phyloP scores from a whole-genome alignment of 1,140 invertebrate genomes.

The Plectrocnemia conspersa region DNA sequence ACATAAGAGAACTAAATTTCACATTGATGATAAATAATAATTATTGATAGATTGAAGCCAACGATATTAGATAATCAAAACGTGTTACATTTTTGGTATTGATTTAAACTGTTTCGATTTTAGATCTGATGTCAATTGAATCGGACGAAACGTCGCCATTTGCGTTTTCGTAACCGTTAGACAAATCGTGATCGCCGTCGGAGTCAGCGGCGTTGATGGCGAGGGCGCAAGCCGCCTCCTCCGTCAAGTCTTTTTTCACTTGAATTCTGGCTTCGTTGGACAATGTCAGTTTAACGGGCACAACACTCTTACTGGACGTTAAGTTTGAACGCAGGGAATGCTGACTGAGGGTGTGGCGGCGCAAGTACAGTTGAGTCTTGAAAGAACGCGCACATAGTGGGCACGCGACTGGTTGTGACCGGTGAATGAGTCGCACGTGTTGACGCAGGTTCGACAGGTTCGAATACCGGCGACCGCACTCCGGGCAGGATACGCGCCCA shows the following conservation, averaged over 20 bases:
- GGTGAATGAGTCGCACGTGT: conserved; percentile 75
- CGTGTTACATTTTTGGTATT: neutral
- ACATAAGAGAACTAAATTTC: too few species aligned
- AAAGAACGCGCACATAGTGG: conserved; percentile 69
- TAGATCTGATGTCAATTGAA: conserved; percentile 14
- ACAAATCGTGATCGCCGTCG: conserved; percentile 10
- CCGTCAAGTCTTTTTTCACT: conserved; percentile 20
- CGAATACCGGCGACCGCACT: conserved; percentile 74
- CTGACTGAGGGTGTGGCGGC: conserved; percentile 58
- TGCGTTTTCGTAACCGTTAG: conserved; percentile 18
- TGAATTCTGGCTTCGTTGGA: conserved; percentile 11
- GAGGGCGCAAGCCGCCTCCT: neutral
- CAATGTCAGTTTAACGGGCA: conserved; percentile 10
- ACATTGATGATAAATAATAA: neutral
- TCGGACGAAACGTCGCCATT: conserved; percentile 20
- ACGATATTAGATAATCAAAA: too few species aligned
- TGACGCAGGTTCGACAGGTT: conserved; percentile 75
- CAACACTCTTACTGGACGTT: conserved; percentile 31
- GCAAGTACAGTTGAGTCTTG: conserved; percentile 73
- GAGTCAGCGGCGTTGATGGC: conserved; percentile 14
- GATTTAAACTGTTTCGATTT: conserved; percentile 18
- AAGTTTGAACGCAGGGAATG: conserved; percentile 38
- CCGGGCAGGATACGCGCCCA: conserved; percentile 55
- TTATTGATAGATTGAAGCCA: too few species aligned
- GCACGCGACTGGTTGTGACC: conserved; percentile 69